Base-by-base conservation (phyloP, 2,113 vertebrate species). In the Amia ocellicauda region DNA sequence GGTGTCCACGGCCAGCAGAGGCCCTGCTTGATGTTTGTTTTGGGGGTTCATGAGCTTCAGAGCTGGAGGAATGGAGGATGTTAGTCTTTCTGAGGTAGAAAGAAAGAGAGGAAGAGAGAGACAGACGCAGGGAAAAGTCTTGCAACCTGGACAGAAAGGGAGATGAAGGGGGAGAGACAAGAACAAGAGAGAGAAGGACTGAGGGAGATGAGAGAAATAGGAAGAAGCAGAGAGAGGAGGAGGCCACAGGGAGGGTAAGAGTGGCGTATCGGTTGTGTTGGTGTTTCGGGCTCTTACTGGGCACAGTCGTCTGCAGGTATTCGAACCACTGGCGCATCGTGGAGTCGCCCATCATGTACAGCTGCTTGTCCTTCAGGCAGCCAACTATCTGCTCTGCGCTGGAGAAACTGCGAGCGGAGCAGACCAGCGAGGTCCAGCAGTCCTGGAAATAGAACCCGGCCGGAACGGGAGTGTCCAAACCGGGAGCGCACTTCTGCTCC, bases 311-410 rank as follows among this genome's bases (percentile, higher is more conserved):
- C 22, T 5, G 29, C 22, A 79, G 66, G 47, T 65, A 74, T 52
- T 75, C 74, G 45, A 69, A 77, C 73, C 72, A 83, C 60, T 80
- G 81, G 10, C 53, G 51, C 14, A 81, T 22, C 0, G 73, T 80
- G 42, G 76, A 83, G 58, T 78, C 79, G 20, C 79, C 81, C 62
- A 81, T 73, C 73, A 74, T 73, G 62, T 75, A 62, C 19, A 81
- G 26, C 0, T 62, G 1, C 24, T 47, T 74, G 64, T 71, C 4
- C 23, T 10, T 42, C 58, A 26, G 41, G 40, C 14, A 4, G 14
- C 2, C 41, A 43, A 26, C 42, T 43, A 24, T 22, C n/a, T n/a
- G n/a, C n/a, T n/a, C n/a, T n/a, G n/a, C n/a, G n/a, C n/a, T n/a
- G n/a, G n/a, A n/a, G n/a, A n/a, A n/a, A n/a, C n/a, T n/a, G n/a